Conservation (phyloP, 2,113 vertebrate genomes). For the Zosterops borbonicus region DNA sequence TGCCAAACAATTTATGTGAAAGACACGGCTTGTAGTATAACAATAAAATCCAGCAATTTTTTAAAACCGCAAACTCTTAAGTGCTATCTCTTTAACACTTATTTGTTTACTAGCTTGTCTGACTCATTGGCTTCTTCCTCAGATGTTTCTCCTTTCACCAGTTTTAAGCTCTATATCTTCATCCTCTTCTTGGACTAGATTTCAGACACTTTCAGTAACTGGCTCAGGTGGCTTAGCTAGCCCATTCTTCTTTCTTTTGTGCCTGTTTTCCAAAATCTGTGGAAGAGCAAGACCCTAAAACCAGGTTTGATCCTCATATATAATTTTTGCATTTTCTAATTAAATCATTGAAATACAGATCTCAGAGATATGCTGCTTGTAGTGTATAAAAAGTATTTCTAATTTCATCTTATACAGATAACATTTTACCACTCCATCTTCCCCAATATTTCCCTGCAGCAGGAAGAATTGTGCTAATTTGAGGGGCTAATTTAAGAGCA, state of each 20-base stretch:
- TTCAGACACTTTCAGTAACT: background rate
- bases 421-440: background rate
- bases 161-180: background rate
- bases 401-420: background rate
- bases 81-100: background rate
- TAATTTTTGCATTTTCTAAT: background rate
- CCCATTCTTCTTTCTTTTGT: background rate
- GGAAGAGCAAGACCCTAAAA: background rate
- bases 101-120: background rate
- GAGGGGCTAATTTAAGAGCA: background rate
- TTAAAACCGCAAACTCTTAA: background rate
- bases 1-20: background rate
- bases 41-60: background rate
- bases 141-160: background rate
- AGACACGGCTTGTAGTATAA: background rate
- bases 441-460: background rate
- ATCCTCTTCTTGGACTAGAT: background rate
- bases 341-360: background rate
- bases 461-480: background rate
- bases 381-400: background rate
- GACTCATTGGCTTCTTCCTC: background rate
- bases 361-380: background rate
- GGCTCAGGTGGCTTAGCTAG: background rate
- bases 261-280: background rate
- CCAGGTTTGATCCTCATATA: background rate